Base-by-base conservation (phyloP, 2,888 invertebrate species). In the Epiblema foenella region DNA sequence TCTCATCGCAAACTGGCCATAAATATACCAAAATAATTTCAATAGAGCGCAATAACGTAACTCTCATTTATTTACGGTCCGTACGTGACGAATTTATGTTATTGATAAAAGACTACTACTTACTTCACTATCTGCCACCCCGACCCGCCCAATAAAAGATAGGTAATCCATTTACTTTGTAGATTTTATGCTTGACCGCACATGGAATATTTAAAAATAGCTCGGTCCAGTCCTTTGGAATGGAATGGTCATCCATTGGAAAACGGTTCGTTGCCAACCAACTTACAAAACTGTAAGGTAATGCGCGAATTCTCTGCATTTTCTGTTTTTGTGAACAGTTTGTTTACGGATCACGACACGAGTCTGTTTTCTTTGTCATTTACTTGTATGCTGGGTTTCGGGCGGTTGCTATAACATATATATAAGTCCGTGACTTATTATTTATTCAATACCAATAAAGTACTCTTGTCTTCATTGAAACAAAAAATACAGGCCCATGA, bases 121-220 rank as follows among this genome's bases (percentile, higher is more conserved):
- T 88, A 89, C 79, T 83, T 82, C 82, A 81, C 81, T 84, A 81
- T 83, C 79, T 81, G 75, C 77, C 73, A 74, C 74, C 75, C 74
- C 83, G 83, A 83, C 84, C 89, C 88, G 87, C 83, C 85, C 89
- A 91, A 93, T 92, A 93, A 92, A 89, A 90, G 87, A 88, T 89
- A 84, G 86, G 87, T 90, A 89, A 91, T 91, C 91, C 88, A 87
- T 91, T 91, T 91, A 89, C 92, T 93, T 92, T 92, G 91, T 93
- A 87, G 88, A 90, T 92, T 92, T 92, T 86, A 85, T 87, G 88
- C 83, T 88, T 91, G 92, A 89, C 92, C 91, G 88, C 90, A 90
- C 91, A 90, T 91, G 88, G 90, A 93, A 91, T 91, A 92, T 93
- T 92, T 91, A 92, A 88, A 90, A 89, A 84, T 88, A 85, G 80